Conservation (phyloP, 2,113 vertebrate species). For the Mungos mungo region DNA sequence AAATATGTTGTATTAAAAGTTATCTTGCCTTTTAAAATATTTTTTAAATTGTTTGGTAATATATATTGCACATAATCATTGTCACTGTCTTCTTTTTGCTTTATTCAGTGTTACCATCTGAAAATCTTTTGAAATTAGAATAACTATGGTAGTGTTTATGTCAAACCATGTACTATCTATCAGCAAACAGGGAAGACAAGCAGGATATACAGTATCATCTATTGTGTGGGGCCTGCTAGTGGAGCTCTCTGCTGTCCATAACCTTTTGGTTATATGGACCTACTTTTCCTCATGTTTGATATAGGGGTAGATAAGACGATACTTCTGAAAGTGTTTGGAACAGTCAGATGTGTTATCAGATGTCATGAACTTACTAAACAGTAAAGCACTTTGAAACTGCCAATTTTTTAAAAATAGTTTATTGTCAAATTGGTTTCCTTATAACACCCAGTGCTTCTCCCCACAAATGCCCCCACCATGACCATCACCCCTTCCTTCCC, state of each 20-base stretch:
- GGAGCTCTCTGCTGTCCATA: neutral
- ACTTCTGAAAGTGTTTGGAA: neutral
- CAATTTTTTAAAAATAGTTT: neutral
- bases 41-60: neutral
- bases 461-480: too few relatives aligned
- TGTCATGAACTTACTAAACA: neutral
- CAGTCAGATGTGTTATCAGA: neutral
- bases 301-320: neutral
- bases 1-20: neutral
- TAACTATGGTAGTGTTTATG: neutral
- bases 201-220: neutral
- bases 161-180: neutral
- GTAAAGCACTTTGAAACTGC: neutral
- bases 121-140: neutral
- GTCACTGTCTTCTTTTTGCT: neutral
- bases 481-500: too few relatives aligned
- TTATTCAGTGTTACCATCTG: neutral
- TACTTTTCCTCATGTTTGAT: neutral
- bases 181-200: neutral
- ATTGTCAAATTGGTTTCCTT: too few relatives aligned
- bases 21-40: neutral
- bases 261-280: rapidly evolving
- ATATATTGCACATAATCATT: neutral
- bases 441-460: too few relatives aligned
- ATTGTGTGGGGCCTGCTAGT: neutral